phyloP scores from a whole-genome alignment of 2,113 vertebrate species.

The Drymodes brunneopygia region DNA sequence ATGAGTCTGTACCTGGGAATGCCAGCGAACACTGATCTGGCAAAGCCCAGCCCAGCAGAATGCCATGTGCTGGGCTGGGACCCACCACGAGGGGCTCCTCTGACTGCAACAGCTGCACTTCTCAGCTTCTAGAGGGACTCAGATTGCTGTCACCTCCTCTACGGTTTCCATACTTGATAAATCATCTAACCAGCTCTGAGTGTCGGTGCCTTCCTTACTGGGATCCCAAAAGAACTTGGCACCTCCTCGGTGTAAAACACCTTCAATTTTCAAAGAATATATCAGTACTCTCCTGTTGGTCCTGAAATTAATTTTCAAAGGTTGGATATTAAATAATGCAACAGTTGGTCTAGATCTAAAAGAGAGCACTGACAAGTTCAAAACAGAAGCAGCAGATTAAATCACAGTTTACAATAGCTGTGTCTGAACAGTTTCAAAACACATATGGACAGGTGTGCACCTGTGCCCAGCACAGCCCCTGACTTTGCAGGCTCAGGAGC shows the following conservation, averaged over 20 bases:
- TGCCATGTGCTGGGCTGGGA: fast-evolving
- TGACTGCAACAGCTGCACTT: background rate
- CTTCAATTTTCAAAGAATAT: fast-evolving
- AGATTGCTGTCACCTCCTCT: background rate
- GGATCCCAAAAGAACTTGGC: background rate
- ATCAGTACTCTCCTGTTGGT: background rate
- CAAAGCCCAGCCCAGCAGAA: background rate
- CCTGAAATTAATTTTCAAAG: background rate
- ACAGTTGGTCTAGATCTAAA: background rate
- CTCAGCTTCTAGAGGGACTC: background rate
- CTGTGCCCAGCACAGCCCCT: background rate
- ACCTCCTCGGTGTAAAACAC: background rate
- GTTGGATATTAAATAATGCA: background rate
- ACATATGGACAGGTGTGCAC: fast-evolving
- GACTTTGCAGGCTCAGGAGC: background rate
- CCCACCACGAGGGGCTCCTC: background rate
- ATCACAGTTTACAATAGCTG: background rate
- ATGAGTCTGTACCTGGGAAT: background rate
- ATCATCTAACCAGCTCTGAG: background rate
- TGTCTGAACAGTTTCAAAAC: background rate
- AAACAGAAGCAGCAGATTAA: background rate
- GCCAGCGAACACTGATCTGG: background rate
- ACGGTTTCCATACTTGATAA: background rate
- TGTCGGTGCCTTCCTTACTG: background rate
- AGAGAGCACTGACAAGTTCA: background rate